Evolutionary conservation across 1,140 invertebrate species (phyloP), one percentile per base, ranked within the genome.

Genomic region (Onthophagus taurus): DNA sequence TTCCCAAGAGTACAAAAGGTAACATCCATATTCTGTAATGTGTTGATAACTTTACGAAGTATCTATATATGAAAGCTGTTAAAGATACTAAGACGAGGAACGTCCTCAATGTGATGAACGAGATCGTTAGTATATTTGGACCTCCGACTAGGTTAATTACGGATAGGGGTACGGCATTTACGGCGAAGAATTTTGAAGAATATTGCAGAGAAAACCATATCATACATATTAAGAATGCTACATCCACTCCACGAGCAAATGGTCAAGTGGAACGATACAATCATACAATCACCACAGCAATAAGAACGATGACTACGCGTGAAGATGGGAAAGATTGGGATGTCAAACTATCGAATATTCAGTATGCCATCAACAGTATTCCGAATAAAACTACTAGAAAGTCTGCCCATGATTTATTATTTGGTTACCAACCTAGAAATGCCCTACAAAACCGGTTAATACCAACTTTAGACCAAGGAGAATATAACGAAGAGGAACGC

Each of bases 41-140:
- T 11, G 31, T 31, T 16, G 39, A 39, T 14, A 58, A 61, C 0
- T 68, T 56, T 43, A 61, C 53, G 0, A 66, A 63, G 42, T 64
- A 51, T 47, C 33, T 54, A 7, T 2, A 33, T 12, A 21, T 43
- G 16, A 37, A 36, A 19, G 31, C 45, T 4, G 34, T 38, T n/a
- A 17, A 14, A 13, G 12, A 36, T 14, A 50, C 48, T 2, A 47
- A 31, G 12, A 14, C 35, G 2, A 21, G 11, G 6, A 21, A 13
- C 8, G 35, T 31, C n/a, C 11, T 13, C 8, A 9, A 16, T 9
- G 17, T 31, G 4, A 23, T 49, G 30, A 6, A 29, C 6, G 29
- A 30, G 19, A 30, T 42, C 6, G 30, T 61, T 9, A 52, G 51
- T n/a, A 42, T 50, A 21, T 61, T 61, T 49, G 57, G 58, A 13